Base-by-base conservation (phyloP, 2,888 invertebrate species). In the Amphipoea lucens region DNA sequence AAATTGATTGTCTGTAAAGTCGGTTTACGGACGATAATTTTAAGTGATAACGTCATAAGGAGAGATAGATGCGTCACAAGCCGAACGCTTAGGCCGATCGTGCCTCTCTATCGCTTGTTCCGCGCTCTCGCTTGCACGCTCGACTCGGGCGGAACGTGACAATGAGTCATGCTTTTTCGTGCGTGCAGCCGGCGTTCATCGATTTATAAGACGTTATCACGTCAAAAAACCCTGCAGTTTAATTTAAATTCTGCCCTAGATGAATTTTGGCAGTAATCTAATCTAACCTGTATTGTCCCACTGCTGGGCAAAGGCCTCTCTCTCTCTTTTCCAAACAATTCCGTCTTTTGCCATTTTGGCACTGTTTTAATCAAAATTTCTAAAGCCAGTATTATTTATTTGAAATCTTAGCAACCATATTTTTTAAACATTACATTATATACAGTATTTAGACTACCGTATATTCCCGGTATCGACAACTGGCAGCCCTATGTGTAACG, bases 401-500 rank as follows among this genome's bases (percentile, higher is more conserved):
- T 57, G 11, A 23, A 57, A 57, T 57, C 57, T 23, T 9, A 23
- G 57, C 57, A 9, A 57, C 11, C 23, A 63, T 29, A 11, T 1
- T n/a, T n/a, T n/a, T n/a, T n/a, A n/a, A n/a, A n/a, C n/a, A n/a
- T n/a, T n/a, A n/a, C n/a, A n/a, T n/a, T n/a, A n/a, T n/a, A n/a
- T n/a, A n/a, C n/a, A n/a, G n/a, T n/a, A 14, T 51, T 23, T 77
- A 62, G 29, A 11, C 12, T 68, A 4, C 11, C 40, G n/a, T 76
- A 20, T 57, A 20, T 57, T 54, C n/a, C 14, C 14, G 45, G 0
- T 20, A 42, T 29, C 54, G 23, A 57, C 20, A 74, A 6, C 74
- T 83, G 85, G 54, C 89, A 90, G 65, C 89, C 89, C 89, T 89
- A 63, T 60, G 68, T 68, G 78, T 82, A 86, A 85, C 87, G 83